Base-by-base conservation (phyloP, 1,140 invertebrate genomes). In the Pentalonia nigronervosa region DNA sequence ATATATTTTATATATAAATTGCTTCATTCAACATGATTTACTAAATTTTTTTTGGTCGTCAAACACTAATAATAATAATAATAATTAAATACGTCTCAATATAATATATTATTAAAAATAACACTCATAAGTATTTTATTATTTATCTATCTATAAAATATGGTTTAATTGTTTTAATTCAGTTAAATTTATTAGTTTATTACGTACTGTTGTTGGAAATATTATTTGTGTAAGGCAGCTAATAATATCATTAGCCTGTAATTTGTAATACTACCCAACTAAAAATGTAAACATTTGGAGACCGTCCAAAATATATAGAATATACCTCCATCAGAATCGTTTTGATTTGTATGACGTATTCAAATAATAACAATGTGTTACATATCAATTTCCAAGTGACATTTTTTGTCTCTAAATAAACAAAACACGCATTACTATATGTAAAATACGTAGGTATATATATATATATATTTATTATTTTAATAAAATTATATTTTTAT, bases 331-430 rank as follows among this genome's bases (percentile, higher is more conserved):
- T 76, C 60, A 76, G 60, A 76, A n/a, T n/a, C 30, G n/a, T 76
- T 76, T 76, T 76, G 60, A 76, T 76, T 76, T 76, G 30, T n/a
- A 76, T 76, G 60, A 76, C 60, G 60, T 76, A n/a, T 67, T n/a
- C 60, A 84, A 84, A 84, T 41, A 84, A 84, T 45, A 41, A 41
- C 41, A 41, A 41, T 84, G 9, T 84, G 23, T 41, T 84, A 41
- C 60, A 45, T 25, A 45, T 45, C 83, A 41, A 84, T 84, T 41
- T 84, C 11, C 36, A 41, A 25, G 41, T 41, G 83, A 41, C 83
- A 84, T 84, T 84, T 36, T 84, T 84, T 25, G 21, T 41, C 8
- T 83, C 81, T 36, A 14, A 21, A 83, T 83, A 83, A 83, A 83
- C 21, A 83, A 81, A 81, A 84, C 23, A 84, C 9, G 9, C 3